Conservation (phyloP, 1,140 invertebrate genomes). For the Proctacanthus coquilletti region DNA sequence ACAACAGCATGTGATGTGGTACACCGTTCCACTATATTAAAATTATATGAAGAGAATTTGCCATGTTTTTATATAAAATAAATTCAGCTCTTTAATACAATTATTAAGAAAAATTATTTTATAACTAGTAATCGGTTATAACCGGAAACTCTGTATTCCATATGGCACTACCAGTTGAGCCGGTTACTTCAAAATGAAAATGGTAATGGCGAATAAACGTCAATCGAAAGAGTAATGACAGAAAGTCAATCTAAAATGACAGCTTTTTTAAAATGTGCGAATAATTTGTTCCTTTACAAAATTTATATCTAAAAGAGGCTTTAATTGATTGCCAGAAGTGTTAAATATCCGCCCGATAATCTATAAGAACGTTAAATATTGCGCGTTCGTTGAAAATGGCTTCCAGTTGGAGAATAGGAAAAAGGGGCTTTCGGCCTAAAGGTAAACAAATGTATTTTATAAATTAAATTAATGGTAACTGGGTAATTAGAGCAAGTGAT, state of each 20-base stretch:
- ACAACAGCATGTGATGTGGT: no score
- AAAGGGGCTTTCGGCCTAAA: conserved; percentile 2
- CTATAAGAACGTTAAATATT: background rate
- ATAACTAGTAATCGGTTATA: no score
- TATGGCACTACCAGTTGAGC: background rate
- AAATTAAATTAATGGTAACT: background rate
- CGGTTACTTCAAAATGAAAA: background rate
- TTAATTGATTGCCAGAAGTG: background rate
- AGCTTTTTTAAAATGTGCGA: background rate
- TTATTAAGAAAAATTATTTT: no score
- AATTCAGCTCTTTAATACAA: no score
- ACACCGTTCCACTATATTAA: no score
- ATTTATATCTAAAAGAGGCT: background rate
- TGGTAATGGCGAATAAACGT: conserved; percentile 2
- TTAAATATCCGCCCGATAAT: background rate
- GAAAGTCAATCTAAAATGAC: background rate
- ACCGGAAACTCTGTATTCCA: no score
- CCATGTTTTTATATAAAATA: no score
- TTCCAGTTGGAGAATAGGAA: conserved; percentile 3
- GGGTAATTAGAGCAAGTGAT: background rate
- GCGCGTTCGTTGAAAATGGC: background rate
- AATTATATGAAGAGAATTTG: no score
- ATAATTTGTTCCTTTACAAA: background rate
- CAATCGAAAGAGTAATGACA: background rate
- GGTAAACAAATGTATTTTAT: background rate